Evolutionary conservation across 2,888 invertebrate species (phyloP).

Genomic region (Hydrotaea cyrtoneurina): DNA sequence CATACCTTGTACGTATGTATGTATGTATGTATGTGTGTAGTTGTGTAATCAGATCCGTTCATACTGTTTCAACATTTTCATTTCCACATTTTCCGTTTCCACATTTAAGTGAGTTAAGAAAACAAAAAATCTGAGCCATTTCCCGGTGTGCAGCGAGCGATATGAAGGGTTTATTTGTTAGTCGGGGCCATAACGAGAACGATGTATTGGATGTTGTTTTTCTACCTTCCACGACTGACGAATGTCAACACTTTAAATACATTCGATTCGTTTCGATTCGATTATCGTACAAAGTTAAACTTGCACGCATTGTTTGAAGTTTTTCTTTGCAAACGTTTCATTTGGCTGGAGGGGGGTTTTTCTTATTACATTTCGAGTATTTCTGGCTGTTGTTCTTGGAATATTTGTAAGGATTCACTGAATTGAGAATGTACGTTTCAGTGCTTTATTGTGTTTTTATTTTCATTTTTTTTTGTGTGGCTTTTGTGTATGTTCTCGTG

Average conservation of each 20-base stretch:
- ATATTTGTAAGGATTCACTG: not conserved
- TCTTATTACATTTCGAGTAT: not conserved
- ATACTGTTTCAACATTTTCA: not conserved
- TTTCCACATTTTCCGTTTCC: not conserved
- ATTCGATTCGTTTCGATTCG: conserved; percentile 44
- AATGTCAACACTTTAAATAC: conserved; percentile 55
- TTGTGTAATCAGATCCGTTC: conserved; percentile 2
- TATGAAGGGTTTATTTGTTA: not conserved
- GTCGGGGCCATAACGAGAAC: not conserved
- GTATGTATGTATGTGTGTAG: too few relatives aligned
- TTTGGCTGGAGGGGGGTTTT: not conserved
- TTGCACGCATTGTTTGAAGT: not conserved
- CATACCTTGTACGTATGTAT: not conserved
- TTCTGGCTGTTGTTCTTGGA: not conserved
- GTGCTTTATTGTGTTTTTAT: not conserved
- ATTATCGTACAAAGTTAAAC: conserved; percentile 46
- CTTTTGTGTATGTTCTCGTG: not conserved
- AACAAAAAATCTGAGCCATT: not conserved
- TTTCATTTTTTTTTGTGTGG: not conserved
- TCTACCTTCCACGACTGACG: not conserved
- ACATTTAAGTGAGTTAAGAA: conserved; percentile 39
- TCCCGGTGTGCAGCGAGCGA: not conserved
- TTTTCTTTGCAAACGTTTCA: not conserved
- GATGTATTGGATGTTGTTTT: not conserved
- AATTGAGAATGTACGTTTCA: conserved; percentile 13